These are phyloP conservation scores for Panagrolaimus sp. DNA, from an alignment of 1,140 invertebrate genomes.

Conservation along the genomic window DNA sequence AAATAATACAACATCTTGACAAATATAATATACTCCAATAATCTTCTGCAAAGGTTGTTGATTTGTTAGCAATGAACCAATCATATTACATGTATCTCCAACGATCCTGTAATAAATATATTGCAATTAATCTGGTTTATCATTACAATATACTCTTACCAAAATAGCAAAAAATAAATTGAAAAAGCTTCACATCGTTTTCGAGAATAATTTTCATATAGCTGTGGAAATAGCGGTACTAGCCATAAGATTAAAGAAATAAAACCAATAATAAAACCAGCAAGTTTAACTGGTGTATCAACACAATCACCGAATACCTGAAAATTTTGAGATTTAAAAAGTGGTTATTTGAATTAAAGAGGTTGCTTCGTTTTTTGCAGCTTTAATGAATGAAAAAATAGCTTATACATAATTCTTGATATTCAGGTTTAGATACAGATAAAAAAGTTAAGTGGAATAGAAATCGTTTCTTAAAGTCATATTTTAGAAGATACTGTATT, in stretches of 20 bases:
- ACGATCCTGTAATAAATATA: constrained; percentile 36
- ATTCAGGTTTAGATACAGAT: no score
- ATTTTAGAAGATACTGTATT: no score
- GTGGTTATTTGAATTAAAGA: no score
- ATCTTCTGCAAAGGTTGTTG: constrained; percentile 57
- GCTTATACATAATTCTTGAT: no score
- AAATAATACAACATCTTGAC: constrained; percentile 54
- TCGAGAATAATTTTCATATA: constrained; percentile 45
- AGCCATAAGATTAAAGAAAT: constrained; percentile 45
- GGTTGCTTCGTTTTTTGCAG: no score
- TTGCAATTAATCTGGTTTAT: background rate
- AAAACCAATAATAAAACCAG: constrained; percentile 40
- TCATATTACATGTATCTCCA: constrained; percentile 56
- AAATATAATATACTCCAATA: constrained; percentile 57
- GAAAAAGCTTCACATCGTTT: constrained; percentile 49
- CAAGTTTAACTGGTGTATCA: constrained; percentile 37
- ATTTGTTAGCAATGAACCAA: constrained; percentile 55
- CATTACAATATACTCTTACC: constrained; percentile 24
- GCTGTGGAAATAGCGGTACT: constrained; percentile 42
- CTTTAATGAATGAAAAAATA: no score
- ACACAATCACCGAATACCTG: constrained; percentile 51
- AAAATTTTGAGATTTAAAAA: no score
- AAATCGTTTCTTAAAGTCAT: no score
- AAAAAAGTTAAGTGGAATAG: no score
- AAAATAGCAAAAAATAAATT: constrained; percentile 45